Evolutionary conservation across 2,888 invertebrate genomes (phyloP).

Genomic region (Dimorphilus gyrociliatus): DNA sequence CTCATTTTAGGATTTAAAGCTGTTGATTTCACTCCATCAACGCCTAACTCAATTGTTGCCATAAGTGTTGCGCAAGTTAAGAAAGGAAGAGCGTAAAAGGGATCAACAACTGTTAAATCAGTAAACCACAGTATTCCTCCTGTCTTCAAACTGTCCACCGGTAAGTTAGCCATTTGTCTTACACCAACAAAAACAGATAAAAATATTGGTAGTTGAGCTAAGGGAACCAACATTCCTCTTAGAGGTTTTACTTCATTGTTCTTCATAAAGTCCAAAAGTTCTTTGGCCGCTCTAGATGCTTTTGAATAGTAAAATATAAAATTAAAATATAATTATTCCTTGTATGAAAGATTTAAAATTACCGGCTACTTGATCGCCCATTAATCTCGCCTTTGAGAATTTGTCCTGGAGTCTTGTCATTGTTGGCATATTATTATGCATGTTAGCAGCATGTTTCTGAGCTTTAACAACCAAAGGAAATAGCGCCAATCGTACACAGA

Average conservation of each 20-base stretch:
- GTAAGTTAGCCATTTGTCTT: constrained; percentile 68
- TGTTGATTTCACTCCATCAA: constrained; percentile 45
- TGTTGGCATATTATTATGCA: constrained; percentile 72
- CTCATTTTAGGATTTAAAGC: constrained; percentile 46
- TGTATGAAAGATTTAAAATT: no score
- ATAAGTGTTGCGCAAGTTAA: constrained; percentile 66
- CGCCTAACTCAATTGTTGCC: constrained; percentile 66
- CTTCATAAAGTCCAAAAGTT: constrained; percentile 65
- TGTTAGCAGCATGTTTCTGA: constrained; percentile 60
- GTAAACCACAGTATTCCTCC: constrained; percentile 85
- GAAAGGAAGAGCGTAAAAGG: constrained; percentile 66
- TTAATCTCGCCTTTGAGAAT: constrained; percentile 66
- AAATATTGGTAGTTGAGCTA: constrained; percentile 57
- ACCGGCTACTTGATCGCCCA: constrained; percentile 62
- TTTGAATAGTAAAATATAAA: no score
- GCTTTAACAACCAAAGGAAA: constrained; percentile 70
- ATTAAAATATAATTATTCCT: no score
- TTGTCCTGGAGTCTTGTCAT: constrained; percentile 62
- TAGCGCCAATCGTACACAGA: constrained; percentile 54
- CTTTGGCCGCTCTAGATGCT: constrained; percentile 56
- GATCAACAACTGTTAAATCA: constrained; percentile 78
- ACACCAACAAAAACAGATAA: constrained; percentile 77
- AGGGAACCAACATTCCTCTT: constrained; percentile 49
- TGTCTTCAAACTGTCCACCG: constrained; percentile 69
- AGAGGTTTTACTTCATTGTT: constrained; percentile 62